Evolutionary conservation across 2,888 invertebrate genomes (phyloP), one percentile per base, ranked within the genome.

Genomic region (Lucinisca nassula): DNA sequence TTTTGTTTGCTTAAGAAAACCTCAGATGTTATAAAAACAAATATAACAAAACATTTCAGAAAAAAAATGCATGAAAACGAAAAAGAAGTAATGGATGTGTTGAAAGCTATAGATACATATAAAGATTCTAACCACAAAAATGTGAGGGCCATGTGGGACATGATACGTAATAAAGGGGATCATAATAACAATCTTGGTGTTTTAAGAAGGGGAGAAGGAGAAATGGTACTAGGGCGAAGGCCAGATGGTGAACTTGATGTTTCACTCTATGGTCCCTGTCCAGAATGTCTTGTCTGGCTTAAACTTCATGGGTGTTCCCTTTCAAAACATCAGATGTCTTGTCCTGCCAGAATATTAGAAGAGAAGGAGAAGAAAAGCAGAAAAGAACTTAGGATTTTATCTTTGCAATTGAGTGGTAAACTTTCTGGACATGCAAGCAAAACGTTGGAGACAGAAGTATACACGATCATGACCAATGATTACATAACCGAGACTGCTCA

Each of bases 401-500:
- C 61, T 21, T 12, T 61, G 61, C 10, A 6, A 61, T 8, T 61
- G 21, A 8, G 10, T 17, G 35, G 30, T 10, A 38, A n/a, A 27
- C 35, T 74, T n/a, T 74, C 74, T 12, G 17, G 21, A 74, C 17
- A 40, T 21, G 74, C 74, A 30, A 74, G 49, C n/a, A n/a, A 74
- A 14, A n/a, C 8, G 8, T 37, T 74, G 24, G 14, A 38, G 3
- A 14, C 17, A 24, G 74, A 74, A 45, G 74, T 74, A 6, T 74
- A 74, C 37, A 38, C 37, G 3, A 38, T 74, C 4, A 74, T 74
- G 74, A 74, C 74, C 4, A 74, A 40, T 38, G 74, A 74, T 74
- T 10, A 38, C 10, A 74, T 74, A 14, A 74, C 38, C 10, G 14
- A 30, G n/a, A 40, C 40, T 40, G 40, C 40, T 40, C 40, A 10